Conservation (phyloP, 2,888 invertebrate species). For the Tortricodes alternella region DNA sequence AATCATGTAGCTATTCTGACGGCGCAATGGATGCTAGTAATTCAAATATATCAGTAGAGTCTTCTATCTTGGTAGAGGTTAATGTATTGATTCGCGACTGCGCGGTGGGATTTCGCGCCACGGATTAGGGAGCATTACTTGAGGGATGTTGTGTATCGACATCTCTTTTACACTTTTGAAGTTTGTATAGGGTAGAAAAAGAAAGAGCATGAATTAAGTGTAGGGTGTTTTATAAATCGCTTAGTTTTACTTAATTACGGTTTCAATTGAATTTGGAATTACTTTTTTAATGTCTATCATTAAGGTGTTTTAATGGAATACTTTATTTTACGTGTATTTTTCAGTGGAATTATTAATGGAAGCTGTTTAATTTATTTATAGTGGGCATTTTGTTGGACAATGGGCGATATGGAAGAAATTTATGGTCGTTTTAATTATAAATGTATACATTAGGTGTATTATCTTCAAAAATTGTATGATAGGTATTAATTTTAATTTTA, state of each 20-base stretch:
- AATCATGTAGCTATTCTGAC: not conserved
- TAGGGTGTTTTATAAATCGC: conserved; percentile 2
- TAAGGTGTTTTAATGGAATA: not conserved
- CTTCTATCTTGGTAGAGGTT: conserved; percentile 32
- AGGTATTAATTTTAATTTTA: too few relatives aligned
- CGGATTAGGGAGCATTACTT: conserved; percentile 33
- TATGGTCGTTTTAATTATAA: too few relatives aligned
- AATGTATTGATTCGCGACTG: conserved; percentile 76
- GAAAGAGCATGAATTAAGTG: not conserved
- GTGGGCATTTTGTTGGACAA: too few relatives aligned
- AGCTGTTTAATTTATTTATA: not conserved
- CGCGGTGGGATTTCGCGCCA: conserved; percentile 61
- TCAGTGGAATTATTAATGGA: not conserved
- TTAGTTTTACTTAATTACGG: conserved; percentile 7
- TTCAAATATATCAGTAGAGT: not conserved
- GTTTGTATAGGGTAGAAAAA: not conserved
- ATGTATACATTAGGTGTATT: too few relatives aligned
- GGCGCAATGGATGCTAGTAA: not conserved
- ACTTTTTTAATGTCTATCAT: not conserved
- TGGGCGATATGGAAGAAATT: too few relatives aligned
- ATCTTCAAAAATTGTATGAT: too few relatives aligned
- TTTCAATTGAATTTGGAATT: conserved; percentile 16
- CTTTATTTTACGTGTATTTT: not conserved
- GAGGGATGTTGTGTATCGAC: conserved; percentile 26
- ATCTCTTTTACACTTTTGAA: conserved; percentile 29